Evolutionary conservation across 2,113 vertebrate genomes (phyloP), one percentile per base, ranked within the genome.

Genomic region (Grantiella picta): DNA sequence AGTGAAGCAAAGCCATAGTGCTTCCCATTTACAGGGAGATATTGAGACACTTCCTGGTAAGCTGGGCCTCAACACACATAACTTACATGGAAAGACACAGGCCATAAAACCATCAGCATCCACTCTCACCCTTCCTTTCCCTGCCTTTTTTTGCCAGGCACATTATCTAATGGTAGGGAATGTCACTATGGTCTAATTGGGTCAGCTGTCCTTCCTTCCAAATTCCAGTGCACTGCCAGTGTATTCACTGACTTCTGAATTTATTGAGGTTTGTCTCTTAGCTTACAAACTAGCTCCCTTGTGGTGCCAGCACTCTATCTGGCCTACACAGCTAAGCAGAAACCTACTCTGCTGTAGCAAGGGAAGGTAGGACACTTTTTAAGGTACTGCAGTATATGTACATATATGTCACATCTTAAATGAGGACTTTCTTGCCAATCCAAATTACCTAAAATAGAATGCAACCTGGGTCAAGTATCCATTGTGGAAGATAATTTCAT

Each of bases 11-110:
- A 79, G 38, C 22, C 61, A 70, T 40, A 44, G 10, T 60, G 15
- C 50, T 40, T 65, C 64, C 31, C 33, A 29, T 27, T 16, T 10
- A 23, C 16, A 50, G 35, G 44, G 7, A 71, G 53, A 57, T 47
- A 13, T 33, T 68, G 59, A 95, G 23, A 11, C 18, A 25, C 11
- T 53, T 91, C 13, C 36, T 28, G 15, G 18, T 42, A 72, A 72
- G n/a, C 2, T 4, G 8, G 10, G 12, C 12, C 20, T 77, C 47
- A 53, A 47, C 27, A 76, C 4, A 6, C 1, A 0, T 19, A 53
- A 33, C 4, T 45, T 53, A 33, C 57, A 36, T 24, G 25, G 29
- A 77, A 94, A 61, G 47, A n/a, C 36, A 66, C 3, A 15, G 33
- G 28, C 28, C 24, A 45, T 40, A 54, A 64, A 54, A 7, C n/a